Percentiles rank a stretch among this genome's conserved stretches.
Evolutionary conservation across 2,113 vertebrate genomes (phyloP).

Genomic region (Vidua macroura): DNA sequence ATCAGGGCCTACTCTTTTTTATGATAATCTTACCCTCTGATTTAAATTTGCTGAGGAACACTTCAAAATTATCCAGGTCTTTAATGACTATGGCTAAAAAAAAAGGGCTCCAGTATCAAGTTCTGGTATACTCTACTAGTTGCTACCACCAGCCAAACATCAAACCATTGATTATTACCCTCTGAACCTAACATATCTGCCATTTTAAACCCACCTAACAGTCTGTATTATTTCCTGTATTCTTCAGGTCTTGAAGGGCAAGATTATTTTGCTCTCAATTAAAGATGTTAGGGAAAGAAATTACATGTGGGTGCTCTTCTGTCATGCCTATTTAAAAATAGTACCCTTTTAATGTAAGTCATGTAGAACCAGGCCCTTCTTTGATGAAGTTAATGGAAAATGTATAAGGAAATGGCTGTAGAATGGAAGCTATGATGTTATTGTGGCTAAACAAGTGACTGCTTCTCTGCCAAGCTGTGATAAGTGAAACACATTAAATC

Average conservation of each 20-base stretch:
- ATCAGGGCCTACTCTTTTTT: background rate
- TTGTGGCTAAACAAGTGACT: background rate
- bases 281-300: background rate
- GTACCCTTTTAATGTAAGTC: background rate
- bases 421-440: slow-evolving; percentile 13
- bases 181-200: background rate
- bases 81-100: background rate
- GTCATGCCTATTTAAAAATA: background rate
- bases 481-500: slow-evolving; percentile 34
- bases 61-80: background rate
- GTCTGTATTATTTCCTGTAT: background rate
- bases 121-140: background rate
- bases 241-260: background rate
- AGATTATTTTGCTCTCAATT: background rate
- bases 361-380: background rate
- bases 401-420: background rate
- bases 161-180: background rate
- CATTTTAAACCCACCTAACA: background rate
- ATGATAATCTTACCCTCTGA: background rate
- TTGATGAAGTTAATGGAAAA: slow-evolving; percentile 33
- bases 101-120: background rate
- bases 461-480: background rate
- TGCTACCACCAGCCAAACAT: background rate
- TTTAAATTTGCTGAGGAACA: background rate
- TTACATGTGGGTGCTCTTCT: background rate